A percentile compares a stretch with the other conserved stretches of the same genome.
phyloP scores from a whole-genome alignment of 2,113 vertebrate genomes.

The Engystomops pustulosus region DNA sequence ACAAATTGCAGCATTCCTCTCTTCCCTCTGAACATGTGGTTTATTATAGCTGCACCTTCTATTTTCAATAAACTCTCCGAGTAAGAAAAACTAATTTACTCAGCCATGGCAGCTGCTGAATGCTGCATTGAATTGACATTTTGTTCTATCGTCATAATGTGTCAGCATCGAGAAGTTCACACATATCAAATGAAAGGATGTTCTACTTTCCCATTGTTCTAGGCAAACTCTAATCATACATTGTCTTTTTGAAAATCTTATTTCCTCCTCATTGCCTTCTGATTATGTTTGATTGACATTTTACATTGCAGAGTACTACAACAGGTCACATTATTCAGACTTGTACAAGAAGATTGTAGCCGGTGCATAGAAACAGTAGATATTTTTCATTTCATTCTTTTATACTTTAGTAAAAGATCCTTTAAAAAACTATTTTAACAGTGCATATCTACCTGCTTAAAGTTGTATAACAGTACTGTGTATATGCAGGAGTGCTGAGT shows the following conservation, averaged over 20 bases:
- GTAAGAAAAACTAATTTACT: conserved; percentile 44
- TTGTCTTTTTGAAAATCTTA: conserved; percentile 13
- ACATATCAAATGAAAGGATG: conserved; percentile 4
- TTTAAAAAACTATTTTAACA: background rate
- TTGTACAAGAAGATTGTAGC: background rate
- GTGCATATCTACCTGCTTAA: background rate
- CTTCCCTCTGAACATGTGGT: conserved; percentile 17
- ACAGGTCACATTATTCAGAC: conserved; percentile 27
- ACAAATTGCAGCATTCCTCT: conserved; percentile 41
- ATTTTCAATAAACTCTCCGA: conserved; percentile 40
- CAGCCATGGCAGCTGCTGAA: conserved; percentile 53
- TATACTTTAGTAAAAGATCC: background rate
- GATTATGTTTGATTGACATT: conserved; percentile 25
- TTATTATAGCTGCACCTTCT: conserved; percentile 44
- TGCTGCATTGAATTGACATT: conserved; percentile 56
- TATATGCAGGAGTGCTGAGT: background rate
- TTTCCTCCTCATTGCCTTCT: conserved; percentile 30
- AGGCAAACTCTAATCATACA: conserved; percentile 20
- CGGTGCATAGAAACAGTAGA: background rate
- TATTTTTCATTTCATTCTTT: background rate
- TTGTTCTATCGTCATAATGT: conserved; percentile 32
- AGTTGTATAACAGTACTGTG: background rate
- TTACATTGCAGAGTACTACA: conserved; percentile 27
- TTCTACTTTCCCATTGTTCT: background rate
- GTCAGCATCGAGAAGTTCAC: background rate